These are phyloP conservation scores for Hirudo medicinalis DNA, from an alignment of 1,140 invertebrate genomes.

Conservation along the genomic window DNA sequence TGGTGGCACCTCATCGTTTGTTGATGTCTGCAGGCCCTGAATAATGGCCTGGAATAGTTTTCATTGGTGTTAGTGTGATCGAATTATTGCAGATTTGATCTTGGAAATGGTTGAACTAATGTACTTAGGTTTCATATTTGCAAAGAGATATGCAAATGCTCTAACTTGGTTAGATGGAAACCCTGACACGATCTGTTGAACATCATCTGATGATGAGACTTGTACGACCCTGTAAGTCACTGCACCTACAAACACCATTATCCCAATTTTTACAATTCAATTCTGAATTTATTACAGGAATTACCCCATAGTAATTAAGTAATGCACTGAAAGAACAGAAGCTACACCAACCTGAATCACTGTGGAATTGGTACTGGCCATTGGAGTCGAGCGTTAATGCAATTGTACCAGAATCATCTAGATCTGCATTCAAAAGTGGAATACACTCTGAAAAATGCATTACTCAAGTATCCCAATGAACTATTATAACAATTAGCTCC, in stretches of 20 bases:
- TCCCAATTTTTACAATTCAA: background rate
- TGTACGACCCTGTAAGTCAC: conserved; percentile 8
- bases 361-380: conserved; percentile 14
- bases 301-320: background rate
- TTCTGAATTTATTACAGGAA: background rate
- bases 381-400: conserved; percentile 13
- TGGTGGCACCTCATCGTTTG: too few relatives aligned
- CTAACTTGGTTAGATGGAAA: conserved; percentile 1
- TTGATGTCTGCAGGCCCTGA: too few relatives aligned
- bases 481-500: too few relatives aligned
- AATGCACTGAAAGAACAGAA: background rate
- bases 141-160: background rate
- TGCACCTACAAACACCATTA: background rate
- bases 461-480: background rate
- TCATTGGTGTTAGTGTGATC: too few relatives aligned
- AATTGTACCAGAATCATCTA: conserved; percentile 9
- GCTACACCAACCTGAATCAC: conserved; percentile 1
- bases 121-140: too few relatives aligned
- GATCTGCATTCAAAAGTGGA: conserved; percentile 5
- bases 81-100: too few relatives aligned
- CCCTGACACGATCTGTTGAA: background rate
- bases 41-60: too few relatives aligned
- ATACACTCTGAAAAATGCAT: background rate
- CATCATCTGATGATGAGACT: background rate
- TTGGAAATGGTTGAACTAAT: too few relatives aligned